Percentiles rank a stretch among this genome's conserved stretches.
phyloP scores from a whole-genome alignment of 2,113 vertebrate genomes.

The Trachemys scripta region DNA sequence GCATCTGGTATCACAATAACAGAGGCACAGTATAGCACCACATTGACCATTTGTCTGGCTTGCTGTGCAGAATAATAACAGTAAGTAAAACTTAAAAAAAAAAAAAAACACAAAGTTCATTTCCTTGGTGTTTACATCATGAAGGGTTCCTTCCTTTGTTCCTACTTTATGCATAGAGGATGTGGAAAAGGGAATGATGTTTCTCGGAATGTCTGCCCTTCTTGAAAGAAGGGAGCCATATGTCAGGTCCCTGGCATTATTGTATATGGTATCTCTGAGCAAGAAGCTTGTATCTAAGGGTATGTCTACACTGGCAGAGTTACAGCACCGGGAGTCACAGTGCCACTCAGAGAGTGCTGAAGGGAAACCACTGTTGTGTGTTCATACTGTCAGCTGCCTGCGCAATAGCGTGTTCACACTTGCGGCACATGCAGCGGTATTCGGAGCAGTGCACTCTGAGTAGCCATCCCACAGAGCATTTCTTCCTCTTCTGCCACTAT shows the following conservation, averaged over 20 bases:
- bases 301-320: no score
- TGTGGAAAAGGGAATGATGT: not conserved
- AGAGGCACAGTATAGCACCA: not conserved
- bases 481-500: no score
- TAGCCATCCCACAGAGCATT: no score
- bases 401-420: no score
- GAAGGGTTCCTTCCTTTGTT: not conserved
- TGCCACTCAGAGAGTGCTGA: no score
- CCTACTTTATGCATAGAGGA: not conserved
- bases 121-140: not conserved
- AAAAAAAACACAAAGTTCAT: not conserved
- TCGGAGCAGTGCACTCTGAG: no score
- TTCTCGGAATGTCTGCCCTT: not conserved
- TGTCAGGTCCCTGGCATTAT: not conserved
- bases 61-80: not conserved
- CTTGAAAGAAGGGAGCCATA: not conserved
- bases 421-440: no score
- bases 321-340: no score
- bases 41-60: not conserved
- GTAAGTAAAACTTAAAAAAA: not conserved
- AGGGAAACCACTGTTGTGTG: no score
- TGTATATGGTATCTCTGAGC: not conserved
- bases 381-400: no score
- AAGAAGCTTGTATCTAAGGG: not conserved
- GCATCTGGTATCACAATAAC: accelerated